A percentile compares a stretch with the other conserved stretches of the same genome.
Evolutionary conservation across 2,797 vertebrate species (phyloP).

Genomic region (Argyrosomus regius): DNA sequence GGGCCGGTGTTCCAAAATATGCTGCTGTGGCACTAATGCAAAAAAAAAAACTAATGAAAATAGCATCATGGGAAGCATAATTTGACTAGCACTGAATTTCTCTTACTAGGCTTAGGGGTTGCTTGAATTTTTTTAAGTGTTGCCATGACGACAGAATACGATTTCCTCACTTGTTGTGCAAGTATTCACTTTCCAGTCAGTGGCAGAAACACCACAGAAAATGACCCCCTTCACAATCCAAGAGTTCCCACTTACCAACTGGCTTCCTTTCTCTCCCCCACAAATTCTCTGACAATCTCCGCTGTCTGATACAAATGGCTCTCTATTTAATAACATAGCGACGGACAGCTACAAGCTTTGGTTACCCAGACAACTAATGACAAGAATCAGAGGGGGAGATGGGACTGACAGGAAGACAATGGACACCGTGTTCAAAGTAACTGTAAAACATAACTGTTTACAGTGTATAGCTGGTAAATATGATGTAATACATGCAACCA

Average conservation of each 20-base stretch:
- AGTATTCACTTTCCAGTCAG: slow-evolving; percentile 66
- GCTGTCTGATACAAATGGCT: slow-evolving; percentile 67
- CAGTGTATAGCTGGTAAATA: slow-evolving; percentile 16
- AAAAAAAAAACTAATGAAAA: neutral
- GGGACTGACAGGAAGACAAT: slow-evolving; percentile 62
- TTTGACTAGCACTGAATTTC: slow-evolving; percentile 34
- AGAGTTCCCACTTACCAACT: slow-evolving; percentile 73
- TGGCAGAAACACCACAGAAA: slow-evolving; percentile 69
- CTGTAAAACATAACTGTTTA: slow-evolving; percentile 37
- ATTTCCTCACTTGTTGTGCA: slow-evolving; percentile 72
- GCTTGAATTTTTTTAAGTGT: slow-evolving; percentile 55
- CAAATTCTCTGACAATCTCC: slow-evolving; percentile 63
- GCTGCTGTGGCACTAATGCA: slow-evolving; percentile 8
- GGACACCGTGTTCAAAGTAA: slow-evolving; percentile 41
- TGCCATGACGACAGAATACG: slow-evolving; percentile 81
- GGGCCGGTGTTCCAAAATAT: slow-evolving; percentile 4
- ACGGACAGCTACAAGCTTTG: slow-evolving; percentile 53
- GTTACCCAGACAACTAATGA: slow-evolving; percentile 82
- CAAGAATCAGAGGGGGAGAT: slow-evolving; percentile 64
- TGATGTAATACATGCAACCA: neutral
- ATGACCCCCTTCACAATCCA: slow-evolving; percentile 76
- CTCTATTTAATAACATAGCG: slow-evolving; percentile 79
- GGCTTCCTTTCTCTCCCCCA: slow-evolving; percentile 64
- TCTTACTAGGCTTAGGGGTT: slow-evolving; percentile 38
- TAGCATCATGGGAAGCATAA: slow-evolving; percentile 28